Evolutionary conservation across 1,140 invertebrate genomes (phyloP).

Genomic region (Heliconius eleuchia): DNA sequence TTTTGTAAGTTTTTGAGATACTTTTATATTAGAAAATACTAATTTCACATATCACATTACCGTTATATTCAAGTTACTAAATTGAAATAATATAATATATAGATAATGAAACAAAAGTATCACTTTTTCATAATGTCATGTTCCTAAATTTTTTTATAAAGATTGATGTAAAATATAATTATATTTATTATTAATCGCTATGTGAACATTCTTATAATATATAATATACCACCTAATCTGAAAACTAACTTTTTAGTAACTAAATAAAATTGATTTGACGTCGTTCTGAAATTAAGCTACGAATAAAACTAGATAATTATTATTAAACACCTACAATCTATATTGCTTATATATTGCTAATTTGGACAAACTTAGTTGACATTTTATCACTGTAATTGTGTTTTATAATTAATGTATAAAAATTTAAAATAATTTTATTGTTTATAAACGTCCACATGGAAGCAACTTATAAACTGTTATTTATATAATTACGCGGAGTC

Average conservation of each 20-base stretch:
- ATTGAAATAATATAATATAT: background rate
- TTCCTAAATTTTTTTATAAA: background rate
- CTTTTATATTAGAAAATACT: constrained; percentile 6
- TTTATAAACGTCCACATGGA: background rate
- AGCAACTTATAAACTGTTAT: too few species aligned
- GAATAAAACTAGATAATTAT: constrained; percentile 37
- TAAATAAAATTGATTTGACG: constrained; percentile 49
- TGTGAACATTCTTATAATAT: constrained; percentile 9
- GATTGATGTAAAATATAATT: background rate
- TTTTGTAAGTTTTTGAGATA: background rate
- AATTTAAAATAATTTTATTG: constrained; percentile 14
- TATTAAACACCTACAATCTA: constrained; percentile 26
- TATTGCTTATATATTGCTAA: constrained; percentile 63
- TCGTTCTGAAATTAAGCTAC: constrained; percentile 33
- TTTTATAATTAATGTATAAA: constrained; percentile 27
- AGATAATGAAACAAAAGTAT: background rate
- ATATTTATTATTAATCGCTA: background rate
- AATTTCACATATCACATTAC: constrained; percentile 29
- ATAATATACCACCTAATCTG: constrained; percentile 24
- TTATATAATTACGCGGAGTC: too few species aligned
- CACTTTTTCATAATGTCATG: background rate
- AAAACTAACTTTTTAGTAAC: constrained; percentile 25
- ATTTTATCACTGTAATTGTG: constrained; percentile 45
- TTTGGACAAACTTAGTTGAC: constrained; percentile 52
- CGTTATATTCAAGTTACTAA: background rate